Evolutionary conservation across 2,888 invertebrate genomes (phyloP).

Genomic region (Drosophila leonis): DNA sequence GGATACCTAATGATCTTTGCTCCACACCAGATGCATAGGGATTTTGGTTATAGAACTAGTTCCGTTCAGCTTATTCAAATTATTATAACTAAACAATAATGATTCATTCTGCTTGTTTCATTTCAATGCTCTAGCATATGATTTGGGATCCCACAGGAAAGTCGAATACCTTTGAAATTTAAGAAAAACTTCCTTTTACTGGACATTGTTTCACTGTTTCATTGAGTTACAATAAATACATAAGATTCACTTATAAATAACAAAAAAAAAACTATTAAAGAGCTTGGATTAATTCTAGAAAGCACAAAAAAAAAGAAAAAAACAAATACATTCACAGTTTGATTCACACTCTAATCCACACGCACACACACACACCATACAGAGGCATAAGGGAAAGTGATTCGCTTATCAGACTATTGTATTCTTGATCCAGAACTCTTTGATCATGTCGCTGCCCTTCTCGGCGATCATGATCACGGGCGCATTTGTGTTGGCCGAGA

Average conservation of each 20-base stretch:
- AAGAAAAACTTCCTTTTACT: slow-evolving; percentile 33
- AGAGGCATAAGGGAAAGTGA: neutral
- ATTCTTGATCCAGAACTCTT: slow-evolving; percentile 91
- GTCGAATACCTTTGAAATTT: neutral
- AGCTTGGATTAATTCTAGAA: slow-evolving; percentile 13
- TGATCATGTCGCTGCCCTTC: slow-evolving; percentile 95
- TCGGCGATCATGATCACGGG: slow-evolving; percentile 96
- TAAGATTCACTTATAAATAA: slow-evolving; percentile 40
- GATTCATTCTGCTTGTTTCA: too few species aligned
- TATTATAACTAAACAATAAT: neutral
- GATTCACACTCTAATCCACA: slow-evolving; percentile 17
- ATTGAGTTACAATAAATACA: slow-evolving; percentile 52
- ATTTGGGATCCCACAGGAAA: neutral
- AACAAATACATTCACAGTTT: slow-evolving; percentile 16
- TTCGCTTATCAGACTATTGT: slow-evolving; percentile 78
- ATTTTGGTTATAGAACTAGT: neutral
- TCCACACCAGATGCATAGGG: neutral
- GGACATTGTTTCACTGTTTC: slow-evolving; percentile 29
- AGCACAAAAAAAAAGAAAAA: slow-evolving; percentile 4
- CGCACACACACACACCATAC: slow-evolving; percentile 12
- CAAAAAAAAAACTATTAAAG: slow-evolving; percentile 44
- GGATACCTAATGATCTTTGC: neutral
- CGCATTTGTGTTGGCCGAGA: slow-evolving; percentile 94
- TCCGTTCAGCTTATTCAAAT: neutral
- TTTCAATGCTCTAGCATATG: too few species aligned